These are phyloP conservation scores for Synchiropus splendidus DNA, from an alignment of 2,113 vertebrate species.

Conservation along the genomic window DNA sequence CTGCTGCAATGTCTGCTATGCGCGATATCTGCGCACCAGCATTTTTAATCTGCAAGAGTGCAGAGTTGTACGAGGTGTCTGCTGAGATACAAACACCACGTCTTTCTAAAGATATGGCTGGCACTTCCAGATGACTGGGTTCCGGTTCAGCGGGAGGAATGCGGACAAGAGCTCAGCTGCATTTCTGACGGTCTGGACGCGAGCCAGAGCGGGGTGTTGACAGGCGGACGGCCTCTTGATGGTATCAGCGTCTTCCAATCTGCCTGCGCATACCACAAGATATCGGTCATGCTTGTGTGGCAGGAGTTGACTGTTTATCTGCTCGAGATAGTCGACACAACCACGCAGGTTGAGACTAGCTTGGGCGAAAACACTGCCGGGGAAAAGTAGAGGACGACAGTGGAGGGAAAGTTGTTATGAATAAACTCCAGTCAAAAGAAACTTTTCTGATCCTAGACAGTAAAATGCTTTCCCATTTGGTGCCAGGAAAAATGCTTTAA, in stretches of 20 bases:
- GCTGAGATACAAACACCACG: conserved; percentile 19
- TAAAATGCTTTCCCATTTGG: too few relatives aligned
- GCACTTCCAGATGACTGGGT: conserved; percentile 24
- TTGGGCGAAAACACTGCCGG: too few relatives aligned
- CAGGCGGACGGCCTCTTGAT: conserved; percentile 44
- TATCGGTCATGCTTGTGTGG: conserved; percentile 47
- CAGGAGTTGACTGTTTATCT: conserved; percentile 39
- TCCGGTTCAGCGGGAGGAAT: conserved; percentile 39
- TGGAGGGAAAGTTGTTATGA: too few relatives aligned
- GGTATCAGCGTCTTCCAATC: conserved; percentile 48
- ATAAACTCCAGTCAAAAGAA: too few relatives aligned
- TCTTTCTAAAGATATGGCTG: conserved; percentile 17
- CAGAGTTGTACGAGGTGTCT: conserved; percentile 19
- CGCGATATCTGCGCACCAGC: neutral
- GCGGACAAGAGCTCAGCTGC: conserved; percentile 25
- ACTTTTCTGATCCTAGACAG: too few relatives aligned
- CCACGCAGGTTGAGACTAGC: conserved; percentile 30
- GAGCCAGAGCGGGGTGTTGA: conserved; percentile 46
- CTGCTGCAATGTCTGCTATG: conserved; percentile 12
- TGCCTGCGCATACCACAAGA: conserved; percentile 37
- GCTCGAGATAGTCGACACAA: conserved; percentile 24
- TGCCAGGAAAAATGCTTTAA: too few relatives aligned
- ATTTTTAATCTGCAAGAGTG: conserved; percentile 5
- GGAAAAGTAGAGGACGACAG: conserved; percentile 1
- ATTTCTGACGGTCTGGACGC: conserved; percentile 41